Conservation (phyloP, 2,797 vertebrate species). For the Cyprinella venusta region DNA sequence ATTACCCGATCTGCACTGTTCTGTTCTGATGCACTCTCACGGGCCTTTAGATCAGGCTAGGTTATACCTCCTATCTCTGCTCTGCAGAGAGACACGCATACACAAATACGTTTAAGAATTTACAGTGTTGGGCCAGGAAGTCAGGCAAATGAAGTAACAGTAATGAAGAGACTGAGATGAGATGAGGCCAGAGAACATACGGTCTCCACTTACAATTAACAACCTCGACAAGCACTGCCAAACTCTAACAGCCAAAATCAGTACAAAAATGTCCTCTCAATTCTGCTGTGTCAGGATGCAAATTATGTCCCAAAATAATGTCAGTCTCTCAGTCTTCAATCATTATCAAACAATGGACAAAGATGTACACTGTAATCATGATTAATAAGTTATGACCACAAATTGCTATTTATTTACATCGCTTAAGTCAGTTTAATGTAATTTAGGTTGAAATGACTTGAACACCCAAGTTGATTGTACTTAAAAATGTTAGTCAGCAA, state of each 20-base stretch:
- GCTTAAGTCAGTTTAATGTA: too few species aligned
- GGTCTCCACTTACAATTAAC: constrained; percentile 68
- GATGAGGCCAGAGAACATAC: constrained; percentile 62
- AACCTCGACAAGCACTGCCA: constrained; percentile 7
- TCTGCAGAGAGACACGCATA: constrained; percentile 1
- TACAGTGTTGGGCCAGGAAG: constrained; percentile 39
- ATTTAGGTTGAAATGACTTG: too few species aligned
- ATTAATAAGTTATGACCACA: too few species aligned
- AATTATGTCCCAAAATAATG: background rate
- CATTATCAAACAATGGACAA: background rate
- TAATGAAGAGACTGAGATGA: constrained; percentile 47
- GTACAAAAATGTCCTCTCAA: background rate
- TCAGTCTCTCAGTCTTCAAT: background rate
- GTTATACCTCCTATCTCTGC: constrained; percentile 34
- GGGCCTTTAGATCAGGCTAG: background rate
- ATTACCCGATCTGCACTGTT: constrained; percentile 38
- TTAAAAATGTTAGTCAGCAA: too few species aligned
- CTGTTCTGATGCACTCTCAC: constrained; percentile 21
- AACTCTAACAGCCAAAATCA: constrained; percentile 64
- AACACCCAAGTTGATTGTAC: too few species aligned
- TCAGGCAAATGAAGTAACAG: constrained; percentile 46
- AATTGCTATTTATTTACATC: too few species aligned
- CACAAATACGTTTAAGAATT: constrained; percentile 29
- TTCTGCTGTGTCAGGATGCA: background rate
- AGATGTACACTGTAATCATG: too few species aligned